phyloP scores from a whole-genome alignment of 2,113 vertebrate genomes.

The Zosterops borbonicus region DNA sequence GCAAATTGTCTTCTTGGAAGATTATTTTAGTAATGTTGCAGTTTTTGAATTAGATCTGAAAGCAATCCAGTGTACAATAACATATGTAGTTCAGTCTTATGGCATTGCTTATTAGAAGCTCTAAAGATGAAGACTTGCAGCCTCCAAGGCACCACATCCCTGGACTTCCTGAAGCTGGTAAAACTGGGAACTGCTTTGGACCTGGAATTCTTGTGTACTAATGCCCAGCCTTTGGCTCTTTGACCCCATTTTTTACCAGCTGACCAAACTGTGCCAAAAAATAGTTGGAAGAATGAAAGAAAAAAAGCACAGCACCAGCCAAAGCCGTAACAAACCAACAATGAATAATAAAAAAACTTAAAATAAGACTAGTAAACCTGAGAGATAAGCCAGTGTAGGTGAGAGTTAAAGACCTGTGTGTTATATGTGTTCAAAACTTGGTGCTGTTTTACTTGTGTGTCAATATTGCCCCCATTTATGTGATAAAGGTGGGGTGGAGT shows the following conservation, averaged over 20 bases:
- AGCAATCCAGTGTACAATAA: neutral
- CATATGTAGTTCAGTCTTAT: neutral
- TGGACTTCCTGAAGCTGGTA: neutral
- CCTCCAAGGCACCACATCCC: neutral
- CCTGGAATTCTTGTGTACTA: neutral
- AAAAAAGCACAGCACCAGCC: neutral
- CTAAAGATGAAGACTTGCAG: neutral
- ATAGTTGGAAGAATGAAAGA: neutral
- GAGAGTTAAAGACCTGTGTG: neutral
- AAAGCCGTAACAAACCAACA: neutral
- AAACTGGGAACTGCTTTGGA: neutral
- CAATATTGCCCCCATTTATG: neutral
- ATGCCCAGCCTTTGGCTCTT: neutral
- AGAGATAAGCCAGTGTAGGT: neutral
- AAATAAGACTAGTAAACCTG: neutral
- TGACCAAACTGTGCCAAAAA: neutral
- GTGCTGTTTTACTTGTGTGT: neutral
- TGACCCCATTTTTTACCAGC: neutral
- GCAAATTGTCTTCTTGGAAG: neutral
- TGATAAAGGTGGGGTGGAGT: neutral
- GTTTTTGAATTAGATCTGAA: neutral
- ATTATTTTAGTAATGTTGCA: neutral
- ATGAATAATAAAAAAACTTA: neutral
- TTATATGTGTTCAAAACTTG: neutral
- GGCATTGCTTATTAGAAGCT: neutral